Evolutionary conservation across 2,797 vertebrate genomes (phyloP).

Genomic region (Alectoris magna): DNA sequence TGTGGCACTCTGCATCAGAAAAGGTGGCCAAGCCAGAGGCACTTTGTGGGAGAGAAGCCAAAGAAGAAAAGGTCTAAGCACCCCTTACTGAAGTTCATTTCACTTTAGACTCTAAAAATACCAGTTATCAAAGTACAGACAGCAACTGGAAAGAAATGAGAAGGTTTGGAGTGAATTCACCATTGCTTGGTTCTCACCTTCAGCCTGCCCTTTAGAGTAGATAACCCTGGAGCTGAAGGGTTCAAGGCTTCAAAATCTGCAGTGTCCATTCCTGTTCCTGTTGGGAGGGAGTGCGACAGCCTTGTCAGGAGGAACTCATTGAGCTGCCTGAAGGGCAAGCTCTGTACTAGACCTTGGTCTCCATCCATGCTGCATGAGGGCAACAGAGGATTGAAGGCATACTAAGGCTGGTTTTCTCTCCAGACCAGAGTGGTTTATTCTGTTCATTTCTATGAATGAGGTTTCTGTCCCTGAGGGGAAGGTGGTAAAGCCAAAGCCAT

Average conservation of each 20-base stretch:
- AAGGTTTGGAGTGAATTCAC: not conserved
- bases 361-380: not conserved
- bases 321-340: not conserved
- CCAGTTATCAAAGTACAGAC: not conserved
- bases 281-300: not conserved
- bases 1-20: not conserved
- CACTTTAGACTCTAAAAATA: not conserved
- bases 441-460: not conserved
- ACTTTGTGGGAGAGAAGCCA: not conserved
- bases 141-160: not conserved
- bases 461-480: not conserved
- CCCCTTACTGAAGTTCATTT: not conserved
- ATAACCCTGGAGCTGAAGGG: rapidly evolving
- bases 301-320: not conserved
- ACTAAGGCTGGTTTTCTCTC: not conserved
- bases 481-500: not conserved
- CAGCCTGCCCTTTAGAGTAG: not conserved
- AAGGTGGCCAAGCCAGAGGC: not conserved
- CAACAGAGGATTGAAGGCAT: not conserved
- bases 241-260: not conserved
- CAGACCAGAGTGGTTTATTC: not conserved
- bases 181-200: not conserved
- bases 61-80: not conserved
- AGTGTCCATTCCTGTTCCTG: not conserved
- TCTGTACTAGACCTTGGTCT: not conserved